phyloP scores from a whole-genome alignment of 2,888 invertebrate species.

The Candidula unifasciata region DNA sequence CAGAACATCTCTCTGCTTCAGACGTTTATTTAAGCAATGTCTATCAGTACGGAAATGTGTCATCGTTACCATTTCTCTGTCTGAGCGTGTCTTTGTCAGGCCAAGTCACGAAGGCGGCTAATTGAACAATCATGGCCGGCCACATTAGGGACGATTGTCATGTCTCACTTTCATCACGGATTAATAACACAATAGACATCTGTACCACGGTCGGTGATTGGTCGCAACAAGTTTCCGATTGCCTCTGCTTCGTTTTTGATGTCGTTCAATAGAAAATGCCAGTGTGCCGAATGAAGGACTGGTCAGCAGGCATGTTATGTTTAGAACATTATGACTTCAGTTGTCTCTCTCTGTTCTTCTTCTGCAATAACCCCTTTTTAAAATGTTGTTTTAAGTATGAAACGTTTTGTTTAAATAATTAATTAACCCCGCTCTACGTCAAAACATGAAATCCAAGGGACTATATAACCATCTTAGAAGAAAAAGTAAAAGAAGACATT shows the following conservation, averaged over 20 bases:
- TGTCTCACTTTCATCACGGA: conserved; percentile 34
- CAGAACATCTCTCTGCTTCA: too few relatives aligned
- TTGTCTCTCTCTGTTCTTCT: too few relatives aligned
- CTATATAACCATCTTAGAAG: too few relatives aligned
- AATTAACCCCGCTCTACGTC: too few relatives aligned
- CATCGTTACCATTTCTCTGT: neutral
- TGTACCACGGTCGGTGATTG: conserved; percentile 37
- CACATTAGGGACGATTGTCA: conserved; percentile 34
- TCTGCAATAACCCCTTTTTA: too few relatives aligned
- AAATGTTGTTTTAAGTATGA: too few relatives aligned
- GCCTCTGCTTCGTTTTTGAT: conserved; percentile 43
- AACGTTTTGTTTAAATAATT: too few relatives aligned
- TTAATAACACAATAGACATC: conserved; percentile 28
- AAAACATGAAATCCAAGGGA: too few relatives aligned
- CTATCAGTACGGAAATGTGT: too few relatives aligned
- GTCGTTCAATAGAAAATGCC: neutral
- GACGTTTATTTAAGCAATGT: too few relatives aligned
- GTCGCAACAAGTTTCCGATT: conserved; percentile 32
- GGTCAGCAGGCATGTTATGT: neutral
- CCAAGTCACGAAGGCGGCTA: conserved; percentile 33
- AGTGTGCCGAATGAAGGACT: neutral
- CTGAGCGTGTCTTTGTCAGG: conserved; percentile 30
- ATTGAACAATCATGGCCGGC: conserved; percentile 23
- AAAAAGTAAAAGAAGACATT: too few relatives aligned
- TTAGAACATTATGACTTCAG: too few relatives aligned